Conservation (phyloP, 1,140 invertebrate species). For the Drosophila pallidifrons region DNA sequence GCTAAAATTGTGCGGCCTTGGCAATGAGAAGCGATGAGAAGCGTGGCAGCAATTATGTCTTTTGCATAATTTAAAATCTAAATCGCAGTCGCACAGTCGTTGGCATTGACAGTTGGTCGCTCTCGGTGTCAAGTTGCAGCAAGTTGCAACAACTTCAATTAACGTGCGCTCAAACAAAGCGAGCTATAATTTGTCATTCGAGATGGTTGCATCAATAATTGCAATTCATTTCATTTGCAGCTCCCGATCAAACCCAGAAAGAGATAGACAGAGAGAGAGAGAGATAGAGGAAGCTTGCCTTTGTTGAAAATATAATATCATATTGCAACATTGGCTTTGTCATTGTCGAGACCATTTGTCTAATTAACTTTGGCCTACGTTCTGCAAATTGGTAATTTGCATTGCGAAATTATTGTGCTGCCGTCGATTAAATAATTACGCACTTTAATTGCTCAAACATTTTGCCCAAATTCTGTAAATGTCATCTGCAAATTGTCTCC, state of each 20-base stretch:
- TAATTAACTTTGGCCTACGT: slow-evolving; percentile 1
- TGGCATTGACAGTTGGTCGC: too few relatives aligned
- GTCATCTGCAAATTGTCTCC: too few relatives aligned
- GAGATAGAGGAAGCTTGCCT: not conserved
- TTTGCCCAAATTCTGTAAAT: too few relatives aligned
- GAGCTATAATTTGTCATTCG: slow-evolving; percentile 19
- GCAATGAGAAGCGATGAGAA: slow-evolving; percentile 38
- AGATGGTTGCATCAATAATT: slow-evolving; percentile 37
- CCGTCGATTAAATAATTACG: not conserved
- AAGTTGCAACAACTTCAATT: slow-evolving; percentile 50
- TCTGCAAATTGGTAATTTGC: not conserved
- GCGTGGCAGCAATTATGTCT: not conserved
- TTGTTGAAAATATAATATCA: slow-evolving; percentile 3
- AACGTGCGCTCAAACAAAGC: slow-evolving; percentile 42
- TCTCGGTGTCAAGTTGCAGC: slow-evolving; percentile 13
- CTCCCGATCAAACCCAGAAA: not conserved
- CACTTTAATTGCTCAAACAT: not conserved
- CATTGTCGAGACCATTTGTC: slow-evolving; percentile 1
- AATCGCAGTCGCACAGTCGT: not conserved
- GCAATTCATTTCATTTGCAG: slow-evolving; percentile 42
- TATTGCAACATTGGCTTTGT: not conserved
- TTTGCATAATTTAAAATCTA: slow-evolving; percentile 3
- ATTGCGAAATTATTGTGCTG: not conserved
- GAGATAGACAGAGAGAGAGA: not conserved
- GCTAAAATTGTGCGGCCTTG: slow-evolving; percentile 57